Evolutionary conservation across 1,140 invertebrate species (phyloP).

Genomic region (Ridgeia piscesae): DNA sequence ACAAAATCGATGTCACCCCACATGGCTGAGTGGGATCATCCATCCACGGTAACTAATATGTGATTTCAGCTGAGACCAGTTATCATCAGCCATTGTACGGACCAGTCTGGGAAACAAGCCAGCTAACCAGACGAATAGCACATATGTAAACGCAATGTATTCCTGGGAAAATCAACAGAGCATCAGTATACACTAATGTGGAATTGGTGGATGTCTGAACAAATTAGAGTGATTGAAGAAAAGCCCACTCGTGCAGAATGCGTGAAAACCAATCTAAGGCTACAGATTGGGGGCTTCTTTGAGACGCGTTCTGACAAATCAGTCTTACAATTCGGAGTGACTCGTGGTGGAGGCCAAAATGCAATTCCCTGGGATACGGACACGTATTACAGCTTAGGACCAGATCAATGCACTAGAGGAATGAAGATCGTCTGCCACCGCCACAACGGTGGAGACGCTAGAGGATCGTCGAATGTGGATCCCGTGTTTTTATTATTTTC

Average conservation of each 20-base stretch:
- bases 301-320: background rate
- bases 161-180: background rate
- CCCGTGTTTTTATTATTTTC: no score
- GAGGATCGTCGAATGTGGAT: background rate
- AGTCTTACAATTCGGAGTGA: background rate
- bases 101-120: background rate
- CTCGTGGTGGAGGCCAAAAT: background rate
- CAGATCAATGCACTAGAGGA: background rate
- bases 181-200: background rate
- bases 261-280: background rate
- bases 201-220: background rate
- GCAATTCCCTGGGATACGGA: background rate
- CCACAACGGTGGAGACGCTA: background rate
- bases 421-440: background rate
- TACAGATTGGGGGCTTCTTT: background rate
- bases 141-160: background rate
- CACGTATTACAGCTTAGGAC: background rate
- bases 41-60: background rate
- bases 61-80: background rate
- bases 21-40: background rate
- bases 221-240: constrained; percentile 1
- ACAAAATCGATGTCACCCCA: background rate
- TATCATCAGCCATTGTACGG: background rate
- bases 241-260: background rate
- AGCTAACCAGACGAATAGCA: background rate